These are phyloP conservation scores for Onchidella celtica DNA, from an alignment of 2,888 invertebrate species.

Conservation along the genomic window DNA sequence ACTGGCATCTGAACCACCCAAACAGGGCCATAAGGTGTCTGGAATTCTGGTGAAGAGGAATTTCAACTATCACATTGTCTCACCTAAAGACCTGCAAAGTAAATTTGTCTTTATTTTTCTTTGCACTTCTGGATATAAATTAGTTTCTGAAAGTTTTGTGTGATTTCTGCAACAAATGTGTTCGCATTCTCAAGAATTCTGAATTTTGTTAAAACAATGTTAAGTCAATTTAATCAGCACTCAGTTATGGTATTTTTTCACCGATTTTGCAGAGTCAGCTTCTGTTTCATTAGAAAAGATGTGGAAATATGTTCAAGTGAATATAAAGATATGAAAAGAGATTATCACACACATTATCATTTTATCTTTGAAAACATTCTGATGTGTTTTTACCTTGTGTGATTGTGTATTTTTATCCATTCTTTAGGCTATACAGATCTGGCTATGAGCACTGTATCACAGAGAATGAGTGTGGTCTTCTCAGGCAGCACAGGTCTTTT, in stretches of 20 bases:
- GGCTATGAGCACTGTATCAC: constrained; percentile 94
- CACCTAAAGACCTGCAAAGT: constrained; percentile 94
- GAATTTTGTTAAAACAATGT: no score
- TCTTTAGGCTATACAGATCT: constrained; percentile 95
- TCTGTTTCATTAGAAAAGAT: no score
- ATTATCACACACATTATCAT: no score
- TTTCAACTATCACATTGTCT: constrained; percentile 97
- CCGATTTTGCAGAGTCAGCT: no score
- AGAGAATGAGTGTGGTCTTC: constrained; percentile 94
- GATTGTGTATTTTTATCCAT: neutral
- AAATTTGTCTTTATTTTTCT: constrained; percentile 71
- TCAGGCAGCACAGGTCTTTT: constrained; percentile 85
- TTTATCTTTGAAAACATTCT: no score
- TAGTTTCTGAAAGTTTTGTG: no score
- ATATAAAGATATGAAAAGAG: no score
- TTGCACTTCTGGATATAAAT: neutral
- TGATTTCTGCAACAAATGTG: no score
- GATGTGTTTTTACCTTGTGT: constrained; percentile 3
- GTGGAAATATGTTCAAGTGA: no score
- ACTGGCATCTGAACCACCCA: constrained; percentile 90
- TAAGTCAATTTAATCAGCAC: neutral
- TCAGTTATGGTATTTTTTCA: no score
- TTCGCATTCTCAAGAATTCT: no score
- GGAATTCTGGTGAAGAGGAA: constrained; percentile 98
- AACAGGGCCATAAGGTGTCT: constrained; percentile 88